Evolutionary conservation across 2,888 invertebrate genomes (phyloP).

Genomic region (Cosmorhoe ocellata): DNA sequence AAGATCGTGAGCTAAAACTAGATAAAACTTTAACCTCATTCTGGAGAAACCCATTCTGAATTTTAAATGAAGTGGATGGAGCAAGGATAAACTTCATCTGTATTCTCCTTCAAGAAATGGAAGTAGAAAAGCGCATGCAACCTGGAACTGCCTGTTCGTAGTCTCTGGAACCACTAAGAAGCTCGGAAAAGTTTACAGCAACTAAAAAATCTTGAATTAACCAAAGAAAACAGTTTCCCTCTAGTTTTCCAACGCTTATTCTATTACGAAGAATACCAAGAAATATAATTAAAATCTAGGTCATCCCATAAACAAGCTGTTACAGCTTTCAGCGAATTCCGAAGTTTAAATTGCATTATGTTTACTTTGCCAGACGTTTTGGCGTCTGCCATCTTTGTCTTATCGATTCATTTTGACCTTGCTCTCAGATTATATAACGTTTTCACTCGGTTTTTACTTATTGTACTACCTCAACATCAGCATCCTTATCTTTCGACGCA

Average conservation of each 20-base stretch:
- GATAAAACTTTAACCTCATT: conserved; percentile 8
- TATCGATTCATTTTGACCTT: conserved; percentile 71
- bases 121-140: not conserved
- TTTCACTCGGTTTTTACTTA: conserved; percentile 22
- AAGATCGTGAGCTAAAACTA: too few species aligned
- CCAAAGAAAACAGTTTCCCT: too few species aligned
- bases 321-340: conserved; percentile 2
- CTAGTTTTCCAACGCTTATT: not conserved
- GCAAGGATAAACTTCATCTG: conserved; percentile 8
- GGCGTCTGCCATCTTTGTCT: conserved; percentile 49
- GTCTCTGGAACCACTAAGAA: too few species aligned
- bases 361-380: conserved; percentile 51
- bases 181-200: too few species aligned
- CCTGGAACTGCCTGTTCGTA: not conserved
- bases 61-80: conserved; percentile 13
- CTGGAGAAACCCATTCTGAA: conserved; percentile 10
- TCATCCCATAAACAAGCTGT: conserved; percentile 6
- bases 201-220: too few species aligned
- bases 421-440: conserved; percentile 55
- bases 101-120: not conserved
- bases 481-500: conserved; percentile 10
- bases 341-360: conserved; percentile 21
- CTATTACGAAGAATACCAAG: not conserved
- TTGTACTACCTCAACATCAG: conserved; percentile 37
- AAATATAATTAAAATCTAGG: conserved; percentile 15